phyloP scores from a whole-genome alignment of 1,140 invertebrate species.

The Hirudo medicinalis region DNA sequence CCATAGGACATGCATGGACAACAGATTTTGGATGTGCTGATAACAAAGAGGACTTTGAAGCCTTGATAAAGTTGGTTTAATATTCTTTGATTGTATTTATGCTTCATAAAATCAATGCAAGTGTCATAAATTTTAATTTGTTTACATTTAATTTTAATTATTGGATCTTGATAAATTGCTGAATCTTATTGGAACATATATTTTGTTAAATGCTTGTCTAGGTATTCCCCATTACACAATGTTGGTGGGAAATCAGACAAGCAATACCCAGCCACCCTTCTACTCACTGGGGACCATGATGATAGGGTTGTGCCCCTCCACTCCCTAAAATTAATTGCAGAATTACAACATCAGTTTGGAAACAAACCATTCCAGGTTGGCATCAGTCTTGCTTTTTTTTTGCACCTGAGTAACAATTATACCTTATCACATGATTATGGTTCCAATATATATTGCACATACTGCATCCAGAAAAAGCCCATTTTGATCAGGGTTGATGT shows the following conservation, averaged over 20 bases:
- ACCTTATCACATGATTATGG: not conserved
- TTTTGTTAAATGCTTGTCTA: conserved; percentile 22
- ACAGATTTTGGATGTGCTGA: conserved; percentile 89
- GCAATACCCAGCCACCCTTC: conserved; percentile 77
- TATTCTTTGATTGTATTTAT: not conserved
- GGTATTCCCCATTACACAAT: conserved; percentile 85
- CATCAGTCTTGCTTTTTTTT: not conserved
- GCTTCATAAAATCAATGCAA: too few relatives aligned
- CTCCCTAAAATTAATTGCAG: conserved; percentile 83
- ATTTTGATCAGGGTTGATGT: conserved; percentile 77
- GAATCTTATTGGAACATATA: too few relatives aligned
- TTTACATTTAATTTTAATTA: too few relatives aligned
- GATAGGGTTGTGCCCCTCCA: conserved; percentile 90
- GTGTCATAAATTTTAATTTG: too few relatives aligned
- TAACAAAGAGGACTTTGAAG: conserved; percentile 71
- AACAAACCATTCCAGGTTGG: conserved; percentile 45
- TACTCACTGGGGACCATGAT: conserved; percentile 92
- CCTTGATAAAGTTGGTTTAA: conserved; percentile 58
- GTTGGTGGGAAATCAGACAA: conserved; percentile 41
- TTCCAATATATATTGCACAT: conserved; percentile 10
- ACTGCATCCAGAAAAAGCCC: conserved; percentile 60
- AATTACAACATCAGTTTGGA: conserved; percentile 65
- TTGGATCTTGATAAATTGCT: too few relatives aligned
- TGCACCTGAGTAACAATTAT: not conserved
- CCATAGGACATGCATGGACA: conserved; percentile 89